Evolutionary conservation across 2,797 vertebrate genomes (phyloP).

Genomic region (Clarias pachynema): DNA sequence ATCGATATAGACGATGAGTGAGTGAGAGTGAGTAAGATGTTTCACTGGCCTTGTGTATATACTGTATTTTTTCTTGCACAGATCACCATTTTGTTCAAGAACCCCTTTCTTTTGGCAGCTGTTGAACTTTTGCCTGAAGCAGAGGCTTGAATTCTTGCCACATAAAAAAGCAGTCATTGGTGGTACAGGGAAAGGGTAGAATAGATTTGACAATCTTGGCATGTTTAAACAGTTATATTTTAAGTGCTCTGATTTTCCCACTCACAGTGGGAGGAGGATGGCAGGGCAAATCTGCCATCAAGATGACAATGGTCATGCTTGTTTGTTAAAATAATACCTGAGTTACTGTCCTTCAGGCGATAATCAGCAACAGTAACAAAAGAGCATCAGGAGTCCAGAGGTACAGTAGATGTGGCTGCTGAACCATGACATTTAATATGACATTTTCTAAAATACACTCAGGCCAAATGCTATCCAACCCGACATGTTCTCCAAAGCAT

Average conservation of each 20-base stretch:
- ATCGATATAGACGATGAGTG: too few species aligned
- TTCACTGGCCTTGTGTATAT: background rate
- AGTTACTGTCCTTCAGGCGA: background rate
- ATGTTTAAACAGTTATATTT: conserved; percentile 26
- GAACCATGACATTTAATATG: conserved; percentile 32
- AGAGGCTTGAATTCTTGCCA: conserved; percentile 41
- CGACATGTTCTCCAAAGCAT: conserved; percentile 14
- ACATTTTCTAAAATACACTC: conserved; percentile 23
- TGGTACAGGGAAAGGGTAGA: conserved; percentile 32
- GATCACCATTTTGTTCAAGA: background rate
- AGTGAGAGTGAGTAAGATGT: too few species aligned
- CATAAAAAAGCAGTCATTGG: conserved; percentile 49
- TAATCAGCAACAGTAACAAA: background rate
- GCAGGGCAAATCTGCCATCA: conserved; percentile 3
- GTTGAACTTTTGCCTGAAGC: background rate
- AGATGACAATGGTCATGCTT: conserved; percentile 1
- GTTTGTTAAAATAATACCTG: background rate
- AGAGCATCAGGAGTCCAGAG: conserved; percentile 3
- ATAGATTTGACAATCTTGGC: conserved; percentile 43
- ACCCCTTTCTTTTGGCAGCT: background rate
- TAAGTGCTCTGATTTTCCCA: conserved; percentile 2
- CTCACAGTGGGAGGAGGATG: conserved; percentile 12
- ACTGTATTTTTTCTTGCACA: background rate
- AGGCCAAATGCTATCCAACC: conserved; percentile 8
- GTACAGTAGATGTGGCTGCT: background rate